Base-by-base conservation (phyloP, 2,797 vertebrate species). In the Sylvilagus floridanus region DNA sequence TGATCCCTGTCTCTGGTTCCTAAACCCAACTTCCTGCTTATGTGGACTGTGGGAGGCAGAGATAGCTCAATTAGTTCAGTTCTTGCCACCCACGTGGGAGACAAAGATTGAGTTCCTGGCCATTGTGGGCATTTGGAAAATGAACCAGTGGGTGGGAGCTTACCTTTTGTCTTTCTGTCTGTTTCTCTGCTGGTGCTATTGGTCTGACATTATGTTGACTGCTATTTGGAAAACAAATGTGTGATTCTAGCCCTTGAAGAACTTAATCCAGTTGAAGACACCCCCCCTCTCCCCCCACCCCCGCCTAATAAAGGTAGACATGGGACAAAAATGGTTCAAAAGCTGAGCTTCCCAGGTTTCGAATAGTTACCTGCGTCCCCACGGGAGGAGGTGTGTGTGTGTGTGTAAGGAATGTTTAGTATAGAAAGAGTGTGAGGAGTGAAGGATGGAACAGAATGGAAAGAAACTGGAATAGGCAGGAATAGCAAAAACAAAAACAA, bases 281-380 rank as follows among this genome's bases (percentile, higher is more conserved):
- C 4, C 12, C 30, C 30, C 32, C 13, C 8, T n/a, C n/a, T n/a
- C n/a, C n/a, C n/a, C n/a, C n/a, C n/a, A n/a, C n/a, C n/a, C n/a
- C n/a, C n/a, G n/a, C n/a, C n/a, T n/a, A 60, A 91, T 16, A 30
- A 13, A 82, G 76, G 21, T 57, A 81, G 57, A 91, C 19, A 47
- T 13, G 50, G 69, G 22, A 90, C 19, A 73, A 65, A 87, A 93
- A 86, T 76, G 85, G 42, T 85, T 88, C 65, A 82, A 96, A 85
- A 76, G 32, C 62, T 84, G 32, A 30, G 11, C 14, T 63, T 26
- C 26, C 63, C 42, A 76, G 30, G 21, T 30, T 82, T 85, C 90
- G 72, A 68, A 30, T 57, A 63, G 19, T 57, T 57, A 57, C 6
- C 54, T 21, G 42, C 17, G 14, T 57, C 54, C 19, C 19, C 19